phyloP scores from a whole-genome alignment of 2,888 invertebrate species.

The Cyrtodaria siliqua region DNA sequence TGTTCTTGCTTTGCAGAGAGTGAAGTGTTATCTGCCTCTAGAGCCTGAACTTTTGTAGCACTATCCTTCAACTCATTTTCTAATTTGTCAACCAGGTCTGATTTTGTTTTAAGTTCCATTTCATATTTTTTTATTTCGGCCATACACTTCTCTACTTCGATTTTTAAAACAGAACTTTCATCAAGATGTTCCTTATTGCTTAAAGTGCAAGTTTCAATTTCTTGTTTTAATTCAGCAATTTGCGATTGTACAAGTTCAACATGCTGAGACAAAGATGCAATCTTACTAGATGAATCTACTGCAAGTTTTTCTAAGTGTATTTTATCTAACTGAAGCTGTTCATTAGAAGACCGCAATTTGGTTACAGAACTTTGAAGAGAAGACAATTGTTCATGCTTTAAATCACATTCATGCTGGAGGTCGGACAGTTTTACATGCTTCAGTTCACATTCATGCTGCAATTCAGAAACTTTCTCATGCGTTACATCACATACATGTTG shows the following conservation, averaged over 20 bases:
- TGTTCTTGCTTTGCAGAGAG: too few species aligned
- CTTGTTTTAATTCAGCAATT: too few species aligned
- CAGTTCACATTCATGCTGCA: conserved; percentile 62
- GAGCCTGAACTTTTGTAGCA: too few species aligned
- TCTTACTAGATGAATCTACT: conserved; percentile 25
- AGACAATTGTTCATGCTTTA: conserved; percentile 48
- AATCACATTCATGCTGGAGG: conserved; percentile 52
- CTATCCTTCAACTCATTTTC: too few species aligned
- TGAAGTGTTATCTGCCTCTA: too few species aligned
- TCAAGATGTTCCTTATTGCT: too few species aligned
- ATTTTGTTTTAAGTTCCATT: too few species aligned
- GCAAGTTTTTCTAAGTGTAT: conserved; percentile 25
- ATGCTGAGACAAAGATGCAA: conserved; percentile 34
- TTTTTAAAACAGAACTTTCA: too few species aligned
- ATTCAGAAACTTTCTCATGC: conserved; percentile 49
- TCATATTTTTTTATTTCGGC: too few species aligned
- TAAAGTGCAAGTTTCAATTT: too few species aligned
- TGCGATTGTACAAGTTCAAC: not conserved
- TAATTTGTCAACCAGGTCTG: too few species aligned
- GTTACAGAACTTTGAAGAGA: conserved; percentile 42
- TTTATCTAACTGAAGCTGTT: conserved; percentile 28
- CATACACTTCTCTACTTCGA: too few species aligned
- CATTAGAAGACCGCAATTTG: conserved; percentile 22
- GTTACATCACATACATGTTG: conserved; percentile 62
- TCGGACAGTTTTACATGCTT: conserved; percentile 42